Evolutionary conservation across 2,888 invertebrate genomes (phyloP).

Genomic region (Molanna angustata): DNA sequence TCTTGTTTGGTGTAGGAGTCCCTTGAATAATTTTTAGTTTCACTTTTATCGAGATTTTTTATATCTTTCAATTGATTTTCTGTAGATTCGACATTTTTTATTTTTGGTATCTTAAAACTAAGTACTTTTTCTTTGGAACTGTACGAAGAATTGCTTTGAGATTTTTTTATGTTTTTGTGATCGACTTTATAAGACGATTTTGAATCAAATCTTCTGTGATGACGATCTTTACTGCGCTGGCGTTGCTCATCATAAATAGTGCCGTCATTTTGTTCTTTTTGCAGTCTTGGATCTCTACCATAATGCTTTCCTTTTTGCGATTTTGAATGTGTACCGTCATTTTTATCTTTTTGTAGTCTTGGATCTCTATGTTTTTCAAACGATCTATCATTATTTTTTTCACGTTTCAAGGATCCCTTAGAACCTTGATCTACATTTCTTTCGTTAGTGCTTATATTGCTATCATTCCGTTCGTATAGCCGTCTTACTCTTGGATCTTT

Average conservation of each 20-base stretch:
- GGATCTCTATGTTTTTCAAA: not conserved
- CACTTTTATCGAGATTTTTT: not conserved
- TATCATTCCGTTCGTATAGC: not conserved
- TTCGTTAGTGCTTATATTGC: no score
- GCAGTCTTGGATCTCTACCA: not conserved
- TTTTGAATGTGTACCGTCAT: not conserved
- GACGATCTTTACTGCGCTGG: no score
- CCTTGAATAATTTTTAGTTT: not conserved
- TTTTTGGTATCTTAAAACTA: slow-evolving; percentile 54
- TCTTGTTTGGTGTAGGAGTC: no score
- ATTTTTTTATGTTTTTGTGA: no score
- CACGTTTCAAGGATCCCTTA: no score
- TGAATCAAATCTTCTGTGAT: no score
- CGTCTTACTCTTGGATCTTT: not conserved
- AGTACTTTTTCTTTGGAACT: slow-evolving; percentile 9
- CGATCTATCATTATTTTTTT: no score
- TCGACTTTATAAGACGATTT: no score
- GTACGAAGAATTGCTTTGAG: no score
- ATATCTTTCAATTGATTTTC: slow-evolving; percentile 25
- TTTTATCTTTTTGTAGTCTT: slow-evolving; percentile 3
- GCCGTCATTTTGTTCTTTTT: not conserved
- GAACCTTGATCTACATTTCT: no score
- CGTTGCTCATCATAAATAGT: no score
- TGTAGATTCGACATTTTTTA: slow-evolving; percentile 42
- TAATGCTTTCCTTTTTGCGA: not conserved